Evolutionary conservation across 2,113 vertebrate genomes (phyloP).

Genomic region (Neolamprologus fasciatus): DNA sequence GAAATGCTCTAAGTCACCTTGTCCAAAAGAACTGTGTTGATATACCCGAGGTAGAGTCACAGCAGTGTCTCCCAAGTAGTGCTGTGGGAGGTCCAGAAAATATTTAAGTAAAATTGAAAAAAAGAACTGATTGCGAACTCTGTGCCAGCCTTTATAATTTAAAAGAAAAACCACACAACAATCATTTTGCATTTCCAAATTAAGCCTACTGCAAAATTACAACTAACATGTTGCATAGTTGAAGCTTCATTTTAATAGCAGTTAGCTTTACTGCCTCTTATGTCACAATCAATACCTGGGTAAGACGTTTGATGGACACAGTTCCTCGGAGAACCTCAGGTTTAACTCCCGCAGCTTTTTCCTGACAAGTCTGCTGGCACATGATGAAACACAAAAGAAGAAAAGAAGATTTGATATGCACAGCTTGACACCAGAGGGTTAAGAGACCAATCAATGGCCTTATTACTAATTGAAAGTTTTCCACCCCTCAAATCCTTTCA

Average conservation of each 20-base stretch:
- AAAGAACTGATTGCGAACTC: neutral
- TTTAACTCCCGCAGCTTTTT: neutral
- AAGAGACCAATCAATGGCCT: constrained; percentile 57
- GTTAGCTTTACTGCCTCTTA: neutral
- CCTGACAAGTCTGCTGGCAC: constrained; percentile 17
- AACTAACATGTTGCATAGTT: neutral
- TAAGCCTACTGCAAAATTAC: neutral
- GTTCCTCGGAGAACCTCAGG: constrained; percentile 43
- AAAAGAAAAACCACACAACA: neutral
- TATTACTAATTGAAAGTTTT: constrained; percentile 67
- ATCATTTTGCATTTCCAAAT: neutral
- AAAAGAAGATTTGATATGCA: constrained; percentile 12
- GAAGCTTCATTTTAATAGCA: neutral
- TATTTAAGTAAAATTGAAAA: neutral
- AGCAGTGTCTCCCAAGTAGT: constrained; percentile 60
- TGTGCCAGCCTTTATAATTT: neutral
- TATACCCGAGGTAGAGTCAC: constrained; percentile 52
- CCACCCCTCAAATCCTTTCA: constrained; percentile 52
- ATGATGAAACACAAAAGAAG: neutral
- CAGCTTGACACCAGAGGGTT: neutral
- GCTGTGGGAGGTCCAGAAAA: constrained; percentile 53
- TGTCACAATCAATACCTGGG: constrained; percentile 72
- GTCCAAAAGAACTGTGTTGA: constrained; percentile 40
- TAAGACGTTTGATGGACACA: constrained; percentile 68
- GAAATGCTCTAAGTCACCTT: constrained; percentile 70